These are phyloP conservation scores for Arvicanthis niloticus DNA, from an alignment of 2,113 vertebrate genomes.

Conservation along the genomic window DNA sequence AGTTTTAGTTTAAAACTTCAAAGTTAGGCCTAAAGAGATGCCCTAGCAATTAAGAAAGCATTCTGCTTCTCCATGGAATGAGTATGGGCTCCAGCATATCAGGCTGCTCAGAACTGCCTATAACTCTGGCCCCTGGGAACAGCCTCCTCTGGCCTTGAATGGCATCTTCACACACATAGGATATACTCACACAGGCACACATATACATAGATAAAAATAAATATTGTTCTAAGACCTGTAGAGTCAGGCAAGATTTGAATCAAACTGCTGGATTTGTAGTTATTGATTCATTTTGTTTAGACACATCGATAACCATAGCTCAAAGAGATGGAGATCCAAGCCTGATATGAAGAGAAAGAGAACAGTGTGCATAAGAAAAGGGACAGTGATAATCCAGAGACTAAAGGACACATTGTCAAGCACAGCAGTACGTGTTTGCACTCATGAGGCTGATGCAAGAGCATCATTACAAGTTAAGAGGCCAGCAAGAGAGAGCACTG, in stretches of 20 bases:
- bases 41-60: not conserved
- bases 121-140: too few species aligned
- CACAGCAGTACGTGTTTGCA: not conserved
- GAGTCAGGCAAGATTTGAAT: not conserved
- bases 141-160: not conserved
- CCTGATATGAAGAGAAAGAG: not conserved
- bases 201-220: not conserved
- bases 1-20: not conserved
- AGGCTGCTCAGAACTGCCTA: not conserved
- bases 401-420: not conserved
- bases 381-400: not conserved
- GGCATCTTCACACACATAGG: not conserved
- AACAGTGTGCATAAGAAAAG: not conserved
- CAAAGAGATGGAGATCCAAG: not conserved
- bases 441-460: not conserved
- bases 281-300: not conserved
- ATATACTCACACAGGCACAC: not conserved
- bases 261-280: not conserved
- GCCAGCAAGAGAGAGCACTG: not conserved
- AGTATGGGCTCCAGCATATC: not conserved
- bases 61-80: not conserved
- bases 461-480: not conserved
- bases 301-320: not conserved
- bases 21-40: not conserved
- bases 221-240: not conserved